A percentile compares a stretch with the other conserved stretches of the same genome.
Conservation (phyloP, 2,888 invertebrate species). For the Drosophila fungiperda region DNA sequence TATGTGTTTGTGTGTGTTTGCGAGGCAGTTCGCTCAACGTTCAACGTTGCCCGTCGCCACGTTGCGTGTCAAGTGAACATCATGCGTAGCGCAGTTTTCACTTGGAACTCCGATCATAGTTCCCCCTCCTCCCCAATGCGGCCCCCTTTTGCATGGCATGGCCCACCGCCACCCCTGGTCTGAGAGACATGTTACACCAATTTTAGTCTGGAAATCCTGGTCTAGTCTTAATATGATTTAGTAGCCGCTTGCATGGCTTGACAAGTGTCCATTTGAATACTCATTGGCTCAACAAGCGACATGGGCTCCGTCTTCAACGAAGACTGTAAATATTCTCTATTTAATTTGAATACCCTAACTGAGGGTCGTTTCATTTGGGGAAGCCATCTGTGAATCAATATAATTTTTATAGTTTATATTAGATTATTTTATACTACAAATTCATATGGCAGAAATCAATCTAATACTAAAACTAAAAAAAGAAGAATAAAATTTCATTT, state of each 20-base stretch:
- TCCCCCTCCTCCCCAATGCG: background rate
- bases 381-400: background rate
- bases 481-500: fast-evolving
- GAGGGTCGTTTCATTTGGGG: background rate
- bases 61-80: constrained; percentile 84
- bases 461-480: too few species aligned
- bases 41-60: constrained; percentile 49
- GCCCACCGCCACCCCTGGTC: constrained; percentile 3
- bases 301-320: constrained; percentile 19
- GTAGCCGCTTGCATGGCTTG: constrained; percentile 81
- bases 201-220: constrained; percentile 79
- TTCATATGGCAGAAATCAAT: background rate
- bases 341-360: background rate
- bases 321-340: constrained; percentile 9
- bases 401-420: background rate
- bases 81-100: constrained; percentile 78
- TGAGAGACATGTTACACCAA: constrained; percentile 76
- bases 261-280: constrained; percentile 84
- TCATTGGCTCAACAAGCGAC: constrained; percentile 81
- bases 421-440: background rate
- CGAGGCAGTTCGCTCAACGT: constrained; percentile 29
- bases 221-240: constrained; percentile 83
- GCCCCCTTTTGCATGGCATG: background rate
- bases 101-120: constrained; percentile 21
- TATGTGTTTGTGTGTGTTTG: constrained; percentile 3